phyloP scores from a whole-genome alignment of 2,888 invertebrate genomes.

The Ectropis crepuscularia region DNA sequence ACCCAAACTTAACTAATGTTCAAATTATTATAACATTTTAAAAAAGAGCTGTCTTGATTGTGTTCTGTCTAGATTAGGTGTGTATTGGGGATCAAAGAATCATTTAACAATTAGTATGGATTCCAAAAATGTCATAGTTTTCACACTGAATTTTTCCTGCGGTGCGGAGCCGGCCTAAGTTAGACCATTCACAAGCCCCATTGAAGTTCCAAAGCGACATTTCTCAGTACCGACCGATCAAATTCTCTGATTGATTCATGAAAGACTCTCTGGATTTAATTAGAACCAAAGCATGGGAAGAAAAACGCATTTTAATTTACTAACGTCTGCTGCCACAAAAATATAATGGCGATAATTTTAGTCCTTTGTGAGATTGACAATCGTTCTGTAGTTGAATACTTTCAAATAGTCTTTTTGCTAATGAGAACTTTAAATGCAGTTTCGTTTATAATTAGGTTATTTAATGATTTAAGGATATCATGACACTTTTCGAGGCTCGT shows the following conservation, averaged over 20 bases:
- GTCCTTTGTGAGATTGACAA: constrained; percentile 4
- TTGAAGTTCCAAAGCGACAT: constrained; percentile 20
- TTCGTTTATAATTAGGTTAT: too few species aligned
- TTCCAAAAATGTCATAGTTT: background rate
- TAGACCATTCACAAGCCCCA: constrained; percentile 32
- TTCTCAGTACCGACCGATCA: constrained; percentile 31
- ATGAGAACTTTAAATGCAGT: background rate
- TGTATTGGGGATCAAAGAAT: too few species aligned
- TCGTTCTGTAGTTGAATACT: background rate
- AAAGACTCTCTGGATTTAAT: constrained; percentile 25
- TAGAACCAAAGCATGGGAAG: constrained; percentile 20
- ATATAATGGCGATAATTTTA: constrained; percentile 10
- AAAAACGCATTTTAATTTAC: constrained; percentile 21
- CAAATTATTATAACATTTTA: too few species aligned
- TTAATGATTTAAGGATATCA: too few species aligned
- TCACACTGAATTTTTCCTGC: background rate
- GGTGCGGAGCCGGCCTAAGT: constrained; percentile 6
- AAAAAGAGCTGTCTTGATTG: too few species aligned
- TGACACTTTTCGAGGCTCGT: too few species aligned
- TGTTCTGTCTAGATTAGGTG: too few species aligned
- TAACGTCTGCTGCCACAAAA: constrained; percentile 17
- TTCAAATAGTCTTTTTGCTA: background rate
- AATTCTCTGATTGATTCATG: constrained; percentile 32
- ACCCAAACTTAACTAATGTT: too few species aligned
- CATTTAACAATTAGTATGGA: background rate